phyloP scores from a whole-genome alignment of 2,888 invertebrate species.

The Drosophila emarginata region DNA sequence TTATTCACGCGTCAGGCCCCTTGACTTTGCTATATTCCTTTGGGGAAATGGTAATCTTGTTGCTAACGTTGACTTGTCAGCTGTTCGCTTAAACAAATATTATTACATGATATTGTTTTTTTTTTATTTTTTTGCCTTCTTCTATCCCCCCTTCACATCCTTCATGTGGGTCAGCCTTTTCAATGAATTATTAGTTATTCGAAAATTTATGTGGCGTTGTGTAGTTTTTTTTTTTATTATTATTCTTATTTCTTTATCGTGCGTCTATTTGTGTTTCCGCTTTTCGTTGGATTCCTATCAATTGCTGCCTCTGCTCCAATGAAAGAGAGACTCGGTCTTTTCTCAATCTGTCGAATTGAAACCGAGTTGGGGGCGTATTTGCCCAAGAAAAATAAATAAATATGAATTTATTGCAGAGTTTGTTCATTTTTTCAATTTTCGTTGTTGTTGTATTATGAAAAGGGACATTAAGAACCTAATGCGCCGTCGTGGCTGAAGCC shows the following conservation, averaged over 20 bases:
- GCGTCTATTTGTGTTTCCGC: conserved; percentile 73
- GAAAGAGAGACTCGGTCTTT: conserved; percentile 39
- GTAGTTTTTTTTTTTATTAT: conserved; percentile 22
- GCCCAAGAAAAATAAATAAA: conserved; percentile 74
- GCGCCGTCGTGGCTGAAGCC: conserved; percentile 30
- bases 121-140: conserved; percentile 13
- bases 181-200: conserved; percentile 72
- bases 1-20: conserved; percentile 15
- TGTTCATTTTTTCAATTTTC: conserved; percentile 38
- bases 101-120: conserved; percentile 61
- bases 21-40: conserved; percentile 22
- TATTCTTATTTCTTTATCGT: conserved; percentile 55
- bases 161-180: conserved; percentile 38
- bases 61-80: conserved; percentile 58
- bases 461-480: conserved; percentile 42
- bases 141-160: conserved; percentile 8
- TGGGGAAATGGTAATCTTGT: conserved; percentile 37
- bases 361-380: conserved; percentile 70
- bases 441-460: conserved; percentile 36
- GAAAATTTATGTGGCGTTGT: conserved; percentile 64
- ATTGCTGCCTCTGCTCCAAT: conserved; percentile 25
- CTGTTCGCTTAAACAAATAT: conserved; percentile 71
- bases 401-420: conserved; percentile 72
- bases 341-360: conserved; percentile 28
- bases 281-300: conserved; percentile 53